Evolutionary conservation across 2,797 vertebrate species (phyloP), one percentile per base, ranked within the genome.

Genomic region (Diplodus sargus): DNA sequence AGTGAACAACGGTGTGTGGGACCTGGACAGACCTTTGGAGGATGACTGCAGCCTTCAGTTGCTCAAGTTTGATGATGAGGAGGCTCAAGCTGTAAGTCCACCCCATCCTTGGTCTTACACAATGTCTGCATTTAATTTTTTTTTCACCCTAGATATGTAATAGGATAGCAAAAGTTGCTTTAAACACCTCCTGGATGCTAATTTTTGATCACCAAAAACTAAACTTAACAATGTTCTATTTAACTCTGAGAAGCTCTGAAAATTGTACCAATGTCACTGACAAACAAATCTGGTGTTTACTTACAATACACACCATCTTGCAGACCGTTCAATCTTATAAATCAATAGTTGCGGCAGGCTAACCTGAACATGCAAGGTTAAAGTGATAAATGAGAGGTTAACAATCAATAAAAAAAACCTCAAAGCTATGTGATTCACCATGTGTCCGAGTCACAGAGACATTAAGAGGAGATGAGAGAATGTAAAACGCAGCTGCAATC

Each of bases 51-150:
- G 95, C 76, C 91, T 99, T 71, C 95, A 97, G 84, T 94, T 99
- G 81, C 97, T 99, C 62, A 99, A 98, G 84, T 99, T 99, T 91
- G 98, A 99, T 57, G 96, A 99, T 53, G 97, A 99, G 56, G 98
- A 98, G 59, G 98, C 98, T 62, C 97, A 99, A 90, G 97, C 97
- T 63, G 98, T 99, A 93, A 97, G 96, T 96, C 28, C 4, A 59
- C 10, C 5, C 64, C 72, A 30, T n/a, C 25, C 5, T 7, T 76
- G 2, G 12, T 72, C n/a, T 72, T 3, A 54, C 15, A 15, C 4
- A 52, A 2, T 18, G n/a, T 17, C 30, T n/a, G 0, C 4, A 25
- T 56, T 65, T 25, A 8, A 11, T 22, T 47, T 28, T 22, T 45
- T 5, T 16, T 25, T 11, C 7, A 2, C 3, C 15, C 18, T 1